Evolutionary conservation across 2,797 vertebrate genomes (phyloP).

Genomic region (Xenops minutus): DNA sequence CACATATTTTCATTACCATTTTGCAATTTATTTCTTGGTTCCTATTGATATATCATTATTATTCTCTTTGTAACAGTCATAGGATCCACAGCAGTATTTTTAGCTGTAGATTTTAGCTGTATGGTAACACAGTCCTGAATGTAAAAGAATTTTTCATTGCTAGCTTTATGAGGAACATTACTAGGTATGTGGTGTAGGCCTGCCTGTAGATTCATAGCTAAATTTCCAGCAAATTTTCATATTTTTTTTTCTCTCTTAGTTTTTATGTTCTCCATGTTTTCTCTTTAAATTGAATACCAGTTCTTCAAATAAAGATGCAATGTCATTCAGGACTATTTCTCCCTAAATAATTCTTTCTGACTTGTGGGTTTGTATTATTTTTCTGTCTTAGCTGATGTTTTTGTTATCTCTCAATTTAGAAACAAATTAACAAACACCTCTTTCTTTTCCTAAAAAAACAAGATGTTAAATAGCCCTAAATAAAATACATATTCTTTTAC

Average conservation of each 20-base stretch:
- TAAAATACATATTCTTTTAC: not conserved
- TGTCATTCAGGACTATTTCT: not conserved
- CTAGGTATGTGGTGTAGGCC: not conserved
- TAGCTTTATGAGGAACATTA: not conserved
- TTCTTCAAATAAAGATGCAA: not conserved
- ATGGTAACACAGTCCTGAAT: not conserved
- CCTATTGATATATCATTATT: not conserved
- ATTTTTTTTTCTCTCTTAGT: not conserved
- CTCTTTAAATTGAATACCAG: not conserved
- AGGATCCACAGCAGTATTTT: not conserved
- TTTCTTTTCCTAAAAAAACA: not conserved
- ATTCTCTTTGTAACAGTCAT: not conserved
- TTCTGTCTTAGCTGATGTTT: not conserved
- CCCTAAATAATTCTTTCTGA: not conserved
- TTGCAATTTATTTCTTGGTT: not conserved
- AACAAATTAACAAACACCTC: fast-evolving
- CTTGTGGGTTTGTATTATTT: not conserved
- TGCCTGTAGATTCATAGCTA: not conserved
- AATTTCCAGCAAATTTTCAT: not conserved
- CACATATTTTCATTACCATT: not conserved
- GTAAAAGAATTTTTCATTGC: not conserved
- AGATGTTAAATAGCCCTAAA: not conserved
- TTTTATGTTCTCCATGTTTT: not conserved
- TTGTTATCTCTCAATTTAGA: not conserved
- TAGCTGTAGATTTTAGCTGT: not conserved